Conservation (phyloP, 1,140 invertebrate species). For the Drosophila persimilis region DNA sequence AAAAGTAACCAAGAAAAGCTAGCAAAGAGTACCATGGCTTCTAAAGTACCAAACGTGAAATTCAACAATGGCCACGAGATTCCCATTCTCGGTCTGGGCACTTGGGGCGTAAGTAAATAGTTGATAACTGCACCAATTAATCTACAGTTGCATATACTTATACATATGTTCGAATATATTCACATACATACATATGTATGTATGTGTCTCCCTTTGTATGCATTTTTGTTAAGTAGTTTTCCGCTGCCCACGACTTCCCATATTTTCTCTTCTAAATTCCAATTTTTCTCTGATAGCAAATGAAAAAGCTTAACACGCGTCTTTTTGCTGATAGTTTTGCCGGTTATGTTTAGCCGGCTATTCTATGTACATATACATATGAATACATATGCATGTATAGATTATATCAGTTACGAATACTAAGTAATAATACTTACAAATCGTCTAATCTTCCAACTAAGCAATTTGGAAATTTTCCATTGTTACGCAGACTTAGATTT, state of each 20-base stretch:
- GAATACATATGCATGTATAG: not conserved
- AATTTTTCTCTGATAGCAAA: slow-evolving; percentile 8
- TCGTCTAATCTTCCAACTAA: no score
- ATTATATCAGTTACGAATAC: not conserved
- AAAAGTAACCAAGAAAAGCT: slow-evolving; percentile 4
- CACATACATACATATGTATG: not conserved
- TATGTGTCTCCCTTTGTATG: not conserved
- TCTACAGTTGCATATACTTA: slow-evolving; percentile 1
- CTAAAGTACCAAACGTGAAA: slow-evolving; percentile 84
- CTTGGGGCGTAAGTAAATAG: slow-evolving; percentile 88
- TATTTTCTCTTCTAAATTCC: slow-evolving; percentile 16
- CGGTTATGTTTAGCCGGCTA: slow-evolving; percentile 28
- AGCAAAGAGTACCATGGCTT: slow-evolving; percentile 40
- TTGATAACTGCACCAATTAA: slow-evolving; percentile 13
- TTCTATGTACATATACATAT: not conserved
- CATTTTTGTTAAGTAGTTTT: slow-evolving; percentile 30
- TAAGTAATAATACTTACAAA: no score
- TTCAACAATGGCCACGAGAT: slow-evolving; percentile 87
- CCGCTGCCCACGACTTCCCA: slow-evolving; percentile 48
- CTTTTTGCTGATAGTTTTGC: slow-evolving; percentile 37
- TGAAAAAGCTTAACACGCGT: slow-evolving; percentile 28
- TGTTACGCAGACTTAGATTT: no score
- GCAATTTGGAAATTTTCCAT: no score
- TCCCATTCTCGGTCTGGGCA: slow-evolving; percentile 90
- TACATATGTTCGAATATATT: slow-evolving; percentile 4